These are phyloP conservation scores for Aethes cnicana DNA, from an alignment of 2,888 invertebrate species.

Conservation along the genomic window DNA sequence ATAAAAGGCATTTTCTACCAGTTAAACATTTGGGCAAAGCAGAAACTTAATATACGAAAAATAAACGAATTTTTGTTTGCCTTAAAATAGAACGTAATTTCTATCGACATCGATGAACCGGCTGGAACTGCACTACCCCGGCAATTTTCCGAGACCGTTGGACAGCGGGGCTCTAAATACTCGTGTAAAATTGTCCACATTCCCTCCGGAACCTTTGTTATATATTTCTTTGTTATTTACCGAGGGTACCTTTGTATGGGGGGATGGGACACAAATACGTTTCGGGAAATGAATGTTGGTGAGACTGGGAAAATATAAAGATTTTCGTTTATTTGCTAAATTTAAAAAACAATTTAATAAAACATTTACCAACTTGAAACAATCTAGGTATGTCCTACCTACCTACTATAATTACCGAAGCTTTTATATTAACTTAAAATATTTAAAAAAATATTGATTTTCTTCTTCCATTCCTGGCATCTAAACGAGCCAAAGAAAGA, in stretches of 20 bases:
- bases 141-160: conserved; percentile 78
- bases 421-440: too few relatives aligned
- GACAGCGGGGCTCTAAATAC: conserved; percentile 82
- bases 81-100: not conserved
- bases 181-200: conserved; percentile 83
- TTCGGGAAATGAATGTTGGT: not conserved
- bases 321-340: too few relatives aligned
- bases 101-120: conserved; percentile 37
- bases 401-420: too few relatives aligned
- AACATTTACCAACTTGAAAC: too few relatives aligned
- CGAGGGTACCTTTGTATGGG: conserved; percentile 35
- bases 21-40: not conserved
- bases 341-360: too few relatives aligned
- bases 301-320: not conserved
- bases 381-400: too few relatives aligned
- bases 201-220: conserved; percentile 73
- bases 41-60: not conserved
- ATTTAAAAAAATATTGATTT: too few relatives aligned
- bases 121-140: conserved; percentile 49
- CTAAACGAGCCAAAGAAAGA: too few relatives aligned
- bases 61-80: too few relatives aligned
- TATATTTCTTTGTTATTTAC: conserved; percentile 81
- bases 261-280: conserved; percentile 11
- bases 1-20: not conserved
- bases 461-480: too few relatives aligned